phyloP scores from a whole-genome alignment of 1,140 invertebrate species.

The Arion vulgaris region DNA sequence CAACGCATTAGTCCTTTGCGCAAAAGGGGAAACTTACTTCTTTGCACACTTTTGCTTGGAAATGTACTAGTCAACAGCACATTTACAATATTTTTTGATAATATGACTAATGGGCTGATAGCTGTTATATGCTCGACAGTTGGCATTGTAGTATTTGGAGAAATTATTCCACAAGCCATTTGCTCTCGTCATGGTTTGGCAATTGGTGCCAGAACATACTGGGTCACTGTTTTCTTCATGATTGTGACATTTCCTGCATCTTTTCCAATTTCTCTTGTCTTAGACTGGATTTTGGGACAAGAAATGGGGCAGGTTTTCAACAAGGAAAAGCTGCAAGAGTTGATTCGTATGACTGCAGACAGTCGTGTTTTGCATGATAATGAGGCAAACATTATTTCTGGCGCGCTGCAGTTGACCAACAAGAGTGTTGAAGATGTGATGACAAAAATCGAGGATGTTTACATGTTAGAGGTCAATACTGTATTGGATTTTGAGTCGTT shows the following conservation, averaged over 20 bases:
- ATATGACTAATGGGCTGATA: conserved; percentile 87
- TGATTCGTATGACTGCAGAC: conserved; percentile 78
- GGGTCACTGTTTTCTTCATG: conserved; percentile 96
- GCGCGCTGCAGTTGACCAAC: conserved; percentile 91
- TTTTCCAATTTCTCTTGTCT: conserved; percentile 91
- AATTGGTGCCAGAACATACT: conserved; percentile 94
- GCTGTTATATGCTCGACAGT: conserved; percentile 84
- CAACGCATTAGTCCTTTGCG: conserved; percentile 71
- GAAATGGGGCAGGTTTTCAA: conserved; percentile 98
- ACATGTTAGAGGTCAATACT: conserved; percentile 91
- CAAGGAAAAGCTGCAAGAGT: conserved; percentile 94
- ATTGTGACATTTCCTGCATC: conserved; percentile 92
- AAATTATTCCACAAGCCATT: conserved; percentile 93
- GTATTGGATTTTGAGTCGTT: conserved; percentile 96
- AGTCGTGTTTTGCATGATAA: conserved; percentile 88
- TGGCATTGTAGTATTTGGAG: conserved; percentile 96
- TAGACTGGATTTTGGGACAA: conserved; percentile 90
- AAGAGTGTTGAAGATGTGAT: conserved; percentile 94
- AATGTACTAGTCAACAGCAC: conserved; percentile 98
- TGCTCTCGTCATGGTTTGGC: conserved; percentile 96
- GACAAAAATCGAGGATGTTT: conserved; percentile 96
- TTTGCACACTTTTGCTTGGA: conserved; percentile 93
- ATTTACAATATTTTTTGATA: conserved; percentile 95
- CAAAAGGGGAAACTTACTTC: conserved; percentile 89
- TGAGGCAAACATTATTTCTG: conserved; percentile 98